Percentiles rank a stretch among this genome's conserved stretches.
Conservation (phyloP, 2,888 invertebrate species). For the Drosophila mimica region DNA sequence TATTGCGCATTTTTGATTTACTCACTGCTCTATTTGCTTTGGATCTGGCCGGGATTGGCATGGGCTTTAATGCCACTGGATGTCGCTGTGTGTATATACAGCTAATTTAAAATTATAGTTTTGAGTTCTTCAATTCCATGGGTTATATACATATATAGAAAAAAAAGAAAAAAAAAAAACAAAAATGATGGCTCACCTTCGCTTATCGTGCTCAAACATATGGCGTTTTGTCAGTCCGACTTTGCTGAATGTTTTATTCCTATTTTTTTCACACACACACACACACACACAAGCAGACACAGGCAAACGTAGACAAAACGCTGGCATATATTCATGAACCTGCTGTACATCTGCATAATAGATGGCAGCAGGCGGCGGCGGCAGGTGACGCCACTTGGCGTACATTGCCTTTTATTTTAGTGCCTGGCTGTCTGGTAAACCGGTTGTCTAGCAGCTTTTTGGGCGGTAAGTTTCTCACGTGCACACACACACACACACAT, state of each 20-base stretch:
- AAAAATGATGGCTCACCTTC: constrained; percentile 14
- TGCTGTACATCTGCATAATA: constrained; percentile 79
- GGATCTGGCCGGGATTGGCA: constrained; percentile 20
- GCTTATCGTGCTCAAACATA: constrained; percentile 74
- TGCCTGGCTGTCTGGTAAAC: constrained; percentile 58
- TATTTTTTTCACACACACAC: constrained; percentile 20
- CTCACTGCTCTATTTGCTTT: constrained; percentile 44
- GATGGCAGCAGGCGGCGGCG: constrained; percentile 73
- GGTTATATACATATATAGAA: not conserved
- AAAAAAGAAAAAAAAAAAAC: not conserved
- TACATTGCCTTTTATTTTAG: constrained; percentile 78
- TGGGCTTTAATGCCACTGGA: constrained; percentile 21
- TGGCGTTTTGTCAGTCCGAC: constrained; percentile 75
- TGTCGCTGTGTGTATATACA: constrained; percentile 1
- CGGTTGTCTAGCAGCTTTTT: constrained; percentile 59
- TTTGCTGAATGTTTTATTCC: constrained; percentile 41
- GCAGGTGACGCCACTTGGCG: constrained; percentile 76
- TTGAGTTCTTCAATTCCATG: constrained; percentile 46
- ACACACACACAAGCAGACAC: not conserved
- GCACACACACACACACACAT: constrained; percentile 16
- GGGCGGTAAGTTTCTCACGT: constrained; percentile 67
- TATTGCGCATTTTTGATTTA: constrained; percentile 75
- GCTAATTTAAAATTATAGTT: constrained; percentile 77
- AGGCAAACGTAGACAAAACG: constrained; percentile 63
- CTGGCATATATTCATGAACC: constrained; percentile 78